Evolutionary conservation across 1,140 invertebrate genomes (phyloP).

Genomic region (Leptonema lineaticorne): DNA sequence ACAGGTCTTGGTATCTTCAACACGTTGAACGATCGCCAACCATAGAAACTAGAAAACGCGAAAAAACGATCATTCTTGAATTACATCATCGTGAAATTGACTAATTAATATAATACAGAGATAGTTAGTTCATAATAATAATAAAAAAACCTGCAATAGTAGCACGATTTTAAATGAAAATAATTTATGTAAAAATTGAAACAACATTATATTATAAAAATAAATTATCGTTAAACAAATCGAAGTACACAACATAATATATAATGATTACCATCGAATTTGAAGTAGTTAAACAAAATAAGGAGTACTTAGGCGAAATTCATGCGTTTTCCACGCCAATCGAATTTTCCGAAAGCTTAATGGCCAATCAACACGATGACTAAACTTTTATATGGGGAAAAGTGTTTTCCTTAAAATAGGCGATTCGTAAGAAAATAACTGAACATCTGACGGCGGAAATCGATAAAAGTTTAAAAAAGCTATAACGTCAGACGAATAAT

Average conservation of each 20-base stretch:
- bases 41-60: constrained; percentile 20
- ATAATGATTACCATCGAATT: too few relatives aligned
- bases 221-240: too few relatives aligned
- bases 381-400: neutral
- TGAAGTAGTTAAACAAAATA: too few relatives aligned
- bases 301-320: too few relatives aligned
- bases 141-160: too few relatives aligned
- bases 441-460: neutral
- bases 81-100: constrained; percentile 28
- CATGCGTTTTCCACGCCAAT: neutral
- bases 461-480: neutral
- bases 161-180: neutral
- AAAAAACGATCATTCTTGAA: constrained; percentile 8
- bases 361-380: neutral
- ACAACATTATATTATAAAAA: too few relatives aligned
- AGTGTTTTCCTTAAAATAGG: neutral
- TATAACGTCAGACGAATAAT: too few relatives aligned
- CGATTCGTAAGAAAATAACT: neutral
- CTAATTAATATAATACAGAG: too few relatives aligned
- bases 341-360: neutral
- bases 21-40: constrained; percentile 9
- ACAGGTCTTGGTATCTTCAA: constrained; percentile 32
- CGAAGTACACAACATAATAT: too few relatives aligned
- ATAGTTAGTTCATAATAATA: too few relatives aligned
- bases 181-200: neutral